Evolutionary conservation across 1,140 invertebrate species (phyloP), one percentile per base, ranked within the genome.

Genomic region (Brachionus plicatilis): DNA sequence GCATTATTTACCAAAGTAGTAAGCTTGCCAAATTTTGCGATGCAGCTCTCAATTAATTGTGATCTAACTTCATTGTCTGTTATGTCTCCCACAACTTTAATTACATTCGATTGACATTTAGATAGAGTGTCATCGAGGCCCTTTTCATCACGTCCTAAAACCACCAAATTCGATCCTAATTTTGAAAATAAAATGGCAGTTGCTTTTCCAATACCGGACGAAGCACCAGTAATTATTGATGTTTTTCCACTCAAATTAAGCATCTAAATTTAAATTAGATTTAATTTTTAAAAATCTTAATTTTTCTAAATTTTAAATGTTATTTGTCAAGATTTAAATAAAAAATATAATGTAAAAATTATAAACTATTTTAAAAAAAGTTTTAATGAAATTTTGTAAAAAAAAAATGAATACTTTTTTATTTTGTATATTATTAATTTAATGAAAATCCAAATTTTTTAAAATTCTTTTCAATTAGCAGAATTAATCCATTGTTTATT

Each of bases 151-250:
- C 95, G 91, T 37, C 94, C 95, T 14, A 93, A 93, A 14, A 96
- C 85, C 1, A 90, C 91, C n/a, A 95, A 87, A 37, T 87, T 90
- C 1, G 94, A 94, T 56, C 93, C 93, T 20, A 93, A 88, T 86
- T 92, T 91, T 1, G 94, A 92, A 86, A 96, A 92, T 76, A 93
- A 91, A 53, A 93, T 84, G 1, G 94, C 94, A n/a, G 94, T 93
- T 20, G 92, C 93, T 53, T 92, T 92, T 75, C 94, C 95, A 85
- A 96, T 95, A 1, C 95, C 95, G 37, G 94, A 95, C 88, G 94
- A 94, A 1, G 94, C 94, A 78, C 94, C 65, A 37, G 65, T 47
- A n/a, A 83, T 66, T 45, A 83, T 68, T 12, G 43, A 12, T 4
- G 12, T 17, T 45, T 68, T 66, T 47, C 66, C 66, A 29, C 5